Percentiles rank a stretch among this genome's conserved stretches.
Conservation (phyloP, 2,113 vertebrate genomes). For the Plecturocebus donacophilus region DNA sequence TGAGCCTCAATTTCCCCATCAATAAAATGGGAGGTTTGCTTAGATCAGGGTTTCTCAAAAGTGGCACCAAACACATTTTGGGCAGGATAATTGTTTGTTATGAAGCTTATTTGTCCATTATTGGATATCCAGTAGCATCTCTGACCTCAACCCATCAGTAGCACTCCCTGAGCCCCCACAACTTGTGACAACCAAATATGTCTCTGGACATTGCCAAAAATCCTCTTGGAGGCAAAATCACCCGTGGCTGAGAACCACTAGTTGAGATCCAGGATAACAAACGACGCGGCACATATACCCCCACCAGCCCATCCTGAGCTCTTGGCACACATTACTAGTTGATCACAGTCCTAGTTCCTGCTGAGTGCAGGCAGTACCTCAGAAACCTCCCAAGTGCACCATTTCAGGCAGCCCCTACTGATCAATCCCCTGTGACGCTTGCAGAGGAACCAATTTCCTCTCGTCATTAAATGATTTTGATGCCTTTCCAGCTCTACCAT, state of each 20-base stretch:
- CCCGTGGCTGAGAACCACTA: not conserved
- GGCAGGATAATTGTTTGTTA: no score
- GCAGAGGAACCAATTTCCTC: not conserved
- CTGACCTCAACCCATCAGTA: not conserved
- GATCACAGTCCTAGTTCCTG: not conserved
- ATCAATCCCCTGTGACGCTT: not conserved
- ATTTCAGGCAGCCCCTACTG: not conserved
- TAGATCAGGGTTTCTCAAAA: not conserved
- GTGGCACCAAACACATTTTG: not conserved
- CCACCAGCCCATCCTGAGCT: not conserved
- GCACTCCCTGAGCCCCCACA: not conserved
- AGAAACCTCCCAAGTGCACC: not conserved
- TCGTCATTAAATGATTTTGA: not conserved
- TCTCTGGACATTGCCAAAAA: not conserved
- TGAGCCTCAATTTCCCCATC: not conserved
- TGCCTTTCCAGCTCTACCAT: not conserved
- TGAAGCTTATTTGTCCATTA: not conserved
- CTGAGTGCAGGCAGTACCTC: not conserved
- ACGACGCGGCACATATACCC: accelerated
- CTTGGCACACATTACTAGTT: not conserved
- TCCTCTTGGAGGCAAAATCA: not conserved
- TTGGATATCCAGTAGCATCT: not conserved
- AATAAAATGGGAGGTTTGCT: not conserved
- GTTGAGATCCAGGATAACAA: not conserved
- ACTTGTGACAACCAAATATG: not conserved